A percentile compares a stretch with the other conserved stretches of the same genome.
Evolutionary conservation across 2,797 vertebrate genomes (phyloP).

Genomic region (Poecilia picta): DNA sequence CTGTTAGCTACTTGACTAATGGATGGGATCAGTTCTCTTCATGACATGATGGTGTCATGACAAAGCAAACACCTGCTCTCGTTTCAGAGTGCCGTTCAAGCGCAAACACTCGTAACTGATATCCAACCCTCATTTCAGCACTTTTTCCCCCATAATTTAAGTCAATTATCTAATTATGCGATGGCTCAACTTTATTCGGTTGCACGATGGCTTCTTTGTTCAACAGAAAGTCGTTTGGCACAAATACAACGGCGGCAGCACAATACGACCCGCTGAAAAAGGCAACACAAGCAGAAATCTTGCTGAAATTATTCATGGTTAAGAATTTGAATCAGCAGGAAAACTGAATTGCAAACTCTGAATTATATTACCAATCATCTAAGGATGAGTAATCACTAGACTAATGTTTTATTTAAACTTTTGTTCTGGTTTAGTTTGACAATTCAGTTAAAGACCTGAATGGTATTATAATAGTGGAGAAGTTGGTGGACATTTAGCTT

Average conservation of each 20-base stretch:
- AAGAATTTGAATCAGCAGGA: slow-evolving; percentile 20
- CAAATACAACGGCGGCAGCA: slow-evolving; percentile 9
- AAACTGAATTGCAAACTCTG: neutral
- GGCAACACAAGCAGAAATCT: slow-evolving; percentile 15
- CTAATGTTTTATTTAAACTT: neutral
- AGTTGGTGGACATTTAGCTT: neutral
- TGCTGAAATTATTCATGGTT: slow-evolving; percentile 12
- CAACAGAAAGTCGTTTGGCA: slow-evolving; percentile 7
- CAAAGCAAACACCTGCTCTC: slow-evolving; percentile 22
- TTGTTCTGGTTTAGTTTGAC: neutral
- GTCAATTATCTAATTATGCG: slow-evolving; percentile 17
- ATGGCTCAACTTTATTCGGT: slow-evolving; percentile 15
- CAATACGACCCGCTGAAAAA: slow-evolving; percentile 3
- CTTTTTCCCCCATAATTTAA: neutral
- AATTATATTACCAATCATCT: neutral
- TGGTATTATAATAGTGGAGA: neutral
- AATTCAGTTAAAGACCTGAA: neutral
- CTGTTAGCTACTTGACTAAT: slow-evolving; percentile 30
- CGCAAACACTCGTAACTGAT: slow-evolving; percentile 10
- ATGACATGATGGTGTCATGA: slow-evolving; percentile 19
- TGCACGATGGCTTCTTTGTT: neutral
- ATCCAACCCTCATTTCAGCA: slow-evolving; percentile 16
- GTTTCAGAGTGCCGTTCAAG: slow-evolving; percentile 2
- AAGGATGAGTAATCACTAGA: slow-evolving; percentile 11
- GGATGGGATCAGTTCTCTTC: slow-evolving; percentile 34